Base-by-base conservation (phyloP, 2,888 invertebrate genomes). In the Euplagia quadripunctaria region DNA sequence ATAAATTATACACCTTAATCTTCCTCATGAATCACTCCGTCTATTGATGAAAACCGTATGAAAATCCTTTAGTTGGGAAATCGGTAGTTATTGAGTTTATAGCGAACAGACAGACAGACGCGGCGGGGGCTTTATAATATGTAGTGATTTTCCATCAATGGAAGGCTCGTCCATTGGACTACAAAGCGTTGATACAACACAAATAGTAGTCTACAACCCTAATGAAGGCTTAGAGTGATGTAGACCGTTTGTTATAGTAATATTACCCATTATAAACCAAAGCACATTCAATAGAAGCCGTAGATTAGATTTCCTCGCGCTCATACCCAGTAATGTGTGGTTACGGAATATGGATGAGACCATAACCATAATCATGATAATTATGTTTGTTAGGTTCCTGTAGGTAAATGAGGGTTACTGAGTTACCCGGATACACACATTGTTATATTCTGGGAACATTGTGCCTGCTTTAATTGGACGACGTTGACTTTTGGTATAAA, bases 291-390 rank as follows among this genome's bases (percentile, higher is more conserved):
- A 31, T 42, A 42, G 20, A 66, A 51, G 5, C 55, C 68, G 55
- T 43, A 55, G 68, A 68, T 68, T 68, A 68, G n/a, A 55, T 42
- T 43, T 58, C 66, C 41, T 41, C 17, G 66, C 31, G 55, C 55
- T 43, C 14, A 42, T 55, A 52, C 58, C 55, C 55, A 55, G 68
- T 68, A 68, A 68, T 68, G 55, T 55, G 42, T 55, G 42, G 55
- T 58, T 68, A 43, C 68, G n/a, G 55, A 43, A 55, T 43, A 43
- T 68, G 68, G n/a, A 68, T 68, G 68, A 20, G 58, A 42, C 55
- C n/a, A 68, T 55, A 68, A 58, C 55, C 55, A 43, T 55, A 68
- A 68, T 68, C 55, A 55, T 14, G 55, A n/a, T 68, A 68, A 68
- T 68, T 68, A 68, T 42, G 55, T 55, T 43, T 55, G 51, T 20